Evolutionary conservation across 2,888 invertebrate genomes (phyloP).

Genomic region (Xylocampa areola): DNA sequence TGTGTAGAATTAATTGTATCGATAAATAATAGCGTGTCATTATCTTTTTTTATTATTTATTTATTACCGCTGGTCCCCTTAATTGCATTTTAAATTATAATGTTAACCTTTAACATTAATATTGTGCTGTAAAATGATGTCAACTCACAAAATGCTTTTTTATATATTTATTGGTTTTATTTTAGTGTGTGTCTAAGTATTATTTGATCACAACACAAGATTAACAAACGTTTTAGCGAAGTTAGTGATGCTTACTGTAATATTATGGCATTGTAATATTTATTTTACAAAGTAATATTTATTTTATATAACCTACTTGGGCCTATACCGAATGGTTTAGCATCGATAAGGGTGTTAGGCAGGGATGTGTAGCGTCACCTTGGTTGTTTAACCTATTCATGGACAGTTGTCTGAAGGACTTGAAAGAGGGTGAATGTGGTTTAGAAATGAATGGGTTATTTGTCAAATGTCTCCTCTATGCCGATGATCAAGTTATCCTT

Average conservation of each 20-base stretch:
- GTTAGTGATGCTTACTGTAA: slow-evolving; percentile 31
- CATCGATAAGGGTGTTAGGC: too few relatives aligned
- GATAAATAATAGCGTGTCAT: slow-evolving; percentile 51
- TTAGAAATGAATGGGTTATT: too few relatives aligned
- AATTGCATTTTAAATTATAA: slow-evolving; percentile 64
- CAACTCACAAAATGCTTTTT: slow-evolving; percentile 37
- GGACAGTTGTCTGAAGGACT: too few relatives aligned
- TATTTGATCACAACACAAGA: slow-evolving; percentile 44
- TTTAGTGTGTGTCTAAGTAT: slow-evolving; percentile 38
- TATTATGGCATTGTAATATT: slow-evolving; percentile 31
- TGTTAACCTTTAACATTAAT: slow-evolving; percentile 61
- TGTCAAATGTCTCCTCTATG: too few relatives aligned
- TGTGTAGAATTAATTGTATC: slow-evolving; percentile 46
- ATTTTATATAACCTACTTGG: too few relatives aligned
- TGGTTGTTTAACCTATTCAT: too few relatives aligned
- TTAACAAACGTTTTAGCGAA: slow-evolving; percentile 43
- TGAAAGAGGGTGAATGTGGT: too few relatives aligned
- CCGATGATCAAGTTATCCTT: too few relatives aligned
- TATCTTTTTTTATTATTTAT: slow-evolving; percentile 29
- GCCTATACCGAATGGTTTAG: too few relatives aligned
- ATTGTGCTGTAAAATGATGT: slow-evolving; percentile 41
- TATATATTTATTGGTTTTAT: slow-evolving; percentile 38
- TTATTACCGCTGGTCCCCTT: slow-evolving; percentile 39
- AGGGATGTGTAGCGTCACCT: too few relatives aligned
- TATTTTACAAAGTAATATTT: too few relatives aligned